Evolutionary conservation across 2,888 invertebrate species (phyloP), one percentile per base, ranked within the genome.

Genomic region (Phytoseiulus persimilis): DNA sequence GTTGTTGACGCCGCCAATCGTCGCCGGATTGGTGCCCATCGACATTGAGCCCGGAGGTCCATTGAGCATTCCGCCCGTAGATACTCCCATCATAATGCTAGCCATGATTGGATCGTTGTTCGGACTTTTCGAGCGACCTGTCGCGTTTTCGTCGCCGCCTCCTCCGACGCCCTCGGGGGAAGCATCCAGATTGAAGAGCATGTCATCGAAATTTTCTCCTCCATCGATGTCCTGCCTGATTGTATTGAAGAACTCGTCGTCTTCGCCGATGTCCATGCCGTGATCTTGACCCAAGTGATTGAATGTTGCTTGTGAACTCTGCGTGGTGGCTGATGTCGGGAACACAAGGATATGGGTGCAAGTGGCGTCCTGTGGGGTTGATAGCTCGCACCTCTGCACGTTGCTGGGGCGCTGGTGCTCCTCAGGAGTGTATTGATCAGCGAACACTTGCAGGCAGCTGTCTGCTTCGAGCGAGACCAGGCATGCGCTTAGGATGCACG

Each of bases 281-380:
- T 90, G 90, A 89, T 90, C 90, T 32, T 90, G 90, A 23, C 32
- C 87, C 6, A 87, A 28, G 33, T 87, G 87, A 33, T 87, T 87
- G 87, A 87, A 87, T 6, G 32, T 87, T 28, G 32, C 87, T 32
- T 87, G 87, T 5, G 87, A 87, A 18, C 87, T 32, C 95, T 96
- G 96, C 90, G 97, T 96, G 90, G 96, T 96, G 84, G 98, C 97
- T 90, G 97, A 98, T 83, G 98, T 99, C 89, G 99, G 99, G 94
- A 99, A 99, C 91, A 99, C 99, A 91, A 99, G 95, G 91, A 99
- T 99, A 93, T 99, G 99, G 90, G 99, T 99, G 93, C 97, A 97
- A 90, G 97, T 96, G 91, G 98, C 97, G 93, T 99, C 99, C 91
- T 97, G 95, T 9, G 99, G 99, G 90, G 99, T 99, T 92, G 96